These are phyloP conservation scores for Allacma fusca DNA, from an alignment of 2,888 invertebrate species.

Conservation along the genomic window DNA sequence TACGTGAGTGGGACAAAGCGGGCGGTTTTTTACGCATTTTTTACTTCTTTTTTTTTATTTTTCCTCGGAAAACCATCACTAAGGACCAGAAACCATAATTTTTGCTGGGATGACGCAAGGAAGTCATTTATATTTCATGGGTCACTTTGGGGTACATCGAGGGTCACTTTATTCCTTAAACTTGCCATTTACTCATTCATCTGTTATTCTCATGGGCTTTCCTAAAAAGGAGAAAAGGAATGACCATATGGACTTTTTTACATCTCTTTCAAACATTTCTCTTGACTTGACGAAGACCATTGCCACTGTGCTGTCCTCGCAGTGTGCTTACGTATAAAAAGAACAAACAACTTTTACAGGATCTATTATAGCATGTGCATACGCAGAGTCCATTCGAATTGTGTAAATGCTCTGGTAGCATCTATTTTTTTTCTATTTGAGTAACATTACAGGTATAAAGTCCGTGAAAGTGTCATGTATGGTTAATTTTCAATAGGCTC, in stretches of 20 bases:
- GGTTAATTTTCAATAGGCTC: constrained; percentile 28
- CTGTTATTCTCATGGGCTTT: neutral
- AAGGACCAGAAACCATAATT: constrained; percentile 32
- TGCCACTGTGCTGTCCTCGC: no score
- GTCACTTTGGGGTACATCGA: constrained; percentile 49
- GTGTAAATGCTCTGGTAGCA: neutral
- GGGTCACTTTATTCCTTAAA: constrained; percentile 47
- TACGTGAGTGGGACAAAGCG: neutral
- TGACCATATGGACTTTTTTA: constrained; percentile 26
- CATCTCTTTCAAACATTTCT: constrained; percentile 8
- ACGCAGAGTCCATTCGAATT: neutral
- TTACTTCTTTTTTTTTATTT: constrained; percentile 16
- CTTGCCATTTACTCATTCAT: constrained; percentile 23
- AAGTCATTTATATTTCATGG: constrained; percentile 60
- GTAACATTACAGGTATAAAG: neutral
- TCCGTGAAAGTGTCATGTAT: constrained; percentile 35
- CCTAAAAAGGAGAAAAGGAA: constrained; percentile 2
- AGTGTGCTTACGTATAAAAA: no score
- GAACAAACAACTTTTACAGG: no score
- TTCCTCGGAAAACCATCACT: neutral
- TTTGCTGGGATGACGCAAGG: constrained; percentile 42
- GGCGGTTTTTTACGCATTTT: constrained; percentile 17
- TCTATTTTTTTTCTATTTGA: neutral
- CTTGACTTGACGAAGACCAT: neutral
- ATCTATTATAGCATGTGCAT: no score